Evolutionary conservation across 2,113 vertebrate species (phyloP).

Genomic region (Zosterops pallidus): DNA sequence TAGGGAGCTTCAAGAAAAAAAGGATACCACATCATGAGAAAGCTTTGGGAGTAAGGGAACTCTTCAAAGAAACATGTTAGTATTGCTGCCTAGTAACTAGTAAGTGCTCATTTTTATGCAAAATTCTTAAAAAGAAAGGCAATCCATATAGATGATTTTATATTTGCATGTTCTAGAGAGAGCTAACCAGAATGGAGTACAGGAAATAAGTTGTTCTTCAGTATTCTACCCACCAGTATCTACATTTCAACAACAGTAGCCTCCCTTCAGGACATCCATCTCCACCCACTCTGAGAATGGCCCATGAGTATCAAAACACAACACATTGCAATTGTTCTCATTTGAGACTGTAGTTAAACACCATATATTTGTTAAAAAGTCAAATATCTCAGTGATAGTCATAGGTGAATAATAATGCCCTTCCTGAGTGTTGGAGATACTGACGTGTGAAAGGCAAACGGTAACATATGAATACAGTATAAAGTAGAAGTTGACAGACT

Average conservation of each 20-base stretch:
- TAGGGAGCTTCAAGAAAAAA: neutral
- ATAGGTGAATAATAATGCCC: neutral
- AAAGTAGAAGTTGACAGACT: neutral
- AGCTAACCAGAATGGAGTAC: neutral
- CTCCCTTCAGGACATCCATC: neutral
- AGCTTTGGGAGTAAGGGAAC: neutral
- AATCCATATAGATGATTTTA: neutral
- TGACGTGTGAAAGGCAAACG: neutral
- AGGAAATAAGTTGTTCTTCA: neutral
- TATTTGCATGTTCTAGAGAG: neutral
- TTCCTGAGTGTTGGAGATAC: neutral
- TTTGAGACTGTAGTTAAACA: neutral
- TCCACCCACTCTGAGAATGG: neutral
- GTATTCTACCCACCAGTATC: neutral
- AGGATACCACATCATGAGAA: rapidly evolving
- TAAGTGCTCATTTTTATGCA: neutral
- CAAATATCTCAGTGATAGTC: neutral
- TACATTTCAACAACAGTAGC: neutral
- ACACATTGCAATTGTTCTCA: neutral
- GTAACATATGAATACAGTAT: neutral
- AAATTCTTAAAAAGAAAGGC: neutral
- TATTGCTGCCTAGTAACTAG: neutral
- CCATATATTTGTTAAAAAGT: neutral
- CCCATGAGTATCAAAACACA: neutral
- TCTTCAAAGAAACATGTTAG: neutral